Base-by-base conservation (phyloP, 2,888 invertebrate species). In the Pardosa pseudoannulata region DNA sequence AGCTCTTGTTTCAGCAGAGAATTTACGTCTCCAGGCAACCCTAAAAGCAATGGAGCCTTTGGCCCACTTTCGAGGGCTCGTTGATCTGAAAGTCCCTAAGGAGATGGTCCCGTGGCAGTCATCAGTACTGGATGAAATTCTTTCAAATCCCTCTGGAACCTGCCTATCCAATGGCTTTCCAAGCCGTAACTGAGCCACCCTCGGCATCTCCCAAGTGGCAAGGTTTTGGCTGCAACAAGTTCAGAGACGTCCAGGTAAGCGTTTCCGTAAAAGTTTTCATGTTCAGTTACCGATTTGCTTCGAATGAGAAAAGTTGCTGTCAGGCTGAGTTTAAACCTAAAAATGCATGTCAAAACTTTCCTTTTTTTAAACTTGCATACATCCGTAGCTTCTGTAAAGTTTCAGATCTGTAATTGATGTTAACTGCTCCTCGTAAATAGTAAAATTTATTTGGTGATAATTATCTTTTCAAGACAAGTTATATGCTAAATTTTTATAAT, bases 121-220 rank as follows among this genome's bases (percentile, higher is more conserved):
- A 85, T 79, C 78, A 62, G 79, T 39, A 65, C 83, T 85, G 85
- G 68, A 85, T 85, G 85, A 85, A 79, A 85, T 72, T 79, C 75
- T 85, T 78, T 28, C 79, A 79, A 87, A 76, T 87, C 87, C 80
- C 87, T 65, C 80, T 75, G 80, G 87, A 80, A 75, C 80, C 80
- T 76, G 79, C 74, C 56, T 86, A 79, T 79, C 87, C 87, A 80
- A 87, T 87, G 87, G 87, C 87, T 72, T 86, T 86, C 56, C 86
- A 86, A 79, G 87, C 80, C 72, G 80, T 80, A 68, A 70, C 79
- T 71, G 80, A 71, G 16, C 79, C 85, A n/a, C 78, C 85, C 73
- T 73, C 78, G 29, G 73, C 85, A n/a, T 87, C 87, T 19, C 87
- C 87, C 6, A 80, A 79, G 39, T 87, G 87, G 87, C 87, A 87